These are phyloP conservation scores for Thymelicus sylvestris DNA, from an alignment of 2,888 invertebrate species.

Conservation along the genomic window DNA sequence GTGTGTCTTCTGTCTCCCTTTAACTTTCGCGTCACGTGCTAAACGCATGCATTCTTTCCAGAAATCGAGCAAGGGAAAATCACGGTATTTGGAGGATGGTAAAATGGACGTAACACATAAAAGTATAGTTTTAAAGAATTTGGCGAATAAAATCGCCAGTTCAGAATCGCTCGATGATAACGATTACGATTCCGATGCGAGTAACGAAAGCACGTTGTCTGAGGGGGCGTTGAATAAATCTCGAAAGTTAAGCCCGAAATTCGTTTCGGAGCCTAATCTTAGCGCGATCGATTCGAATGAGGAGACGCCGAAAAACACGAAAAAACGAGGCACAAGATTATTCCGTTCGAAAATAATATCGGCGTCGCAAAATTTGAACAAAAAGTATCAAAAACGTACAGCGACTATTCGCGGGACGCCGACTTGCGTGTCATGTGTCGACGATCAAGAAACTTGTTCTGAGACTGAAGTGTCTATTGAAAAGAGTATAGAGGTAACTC, in stretches of 20 bases:
- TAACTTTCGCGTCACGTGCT: slow-evolving; percentile 54
- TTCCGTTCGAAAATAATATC: slow-evolving; percentile 73
- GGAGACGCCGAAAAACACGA: slow-evolving; percentile 75
- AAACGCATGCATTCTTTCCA: slow-evolving; percentile 66
- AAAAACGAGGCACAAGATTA: slow-evolving; percentile 65
- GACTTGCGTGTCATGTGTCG: slow-evolving; percentile 76
- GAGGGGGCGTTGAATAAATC: slow-evolving; percentile 71
- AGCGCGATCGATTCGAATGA: slow-evolving; percentile 66
- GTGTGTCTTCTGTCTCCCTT: slow-evolving; percentile 45
- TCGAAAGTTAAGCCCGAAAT: slow-evolving; percentile 73
- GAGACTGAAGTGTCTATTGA: slow-evolving; percentile 55
- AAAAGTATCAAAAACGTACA: slow-evolving; percentile 73
- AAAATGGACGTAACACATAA: slow-evolving; percentile 75
- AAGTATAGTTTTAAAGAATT: slow-evolving; percentile 75
- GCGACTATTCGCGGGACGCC: slow-evolving; percentile 65
- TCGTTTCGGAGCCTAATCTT: slow-evolving; percentile 79
- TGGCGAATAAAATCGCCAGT: slow-evolving; percentile 75
- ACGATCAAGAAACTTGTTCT: slow-evolving; percentile 69
- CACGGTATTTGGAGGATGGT: slow-evolving; percentile 64
- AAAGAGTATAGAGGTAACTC: slow-evolving; percentile 55
- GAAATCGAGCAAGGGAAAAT: slow-evolving; percentile 71
- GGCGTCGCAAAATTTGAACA: slow-evolving; percentile 64
- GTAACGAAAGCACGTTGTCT: slow-evolving; percentile 76
- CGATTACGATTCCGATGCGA: slow-evolving; percentile 73
- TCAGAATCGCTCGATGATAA: slow-evolving; percentile 65